A percentile compares a stretch with the other conserved stretches of the same genome.
Conservation (phyloP, 2,113 vertebrate species). For the Nettapus auritus region DNA sequence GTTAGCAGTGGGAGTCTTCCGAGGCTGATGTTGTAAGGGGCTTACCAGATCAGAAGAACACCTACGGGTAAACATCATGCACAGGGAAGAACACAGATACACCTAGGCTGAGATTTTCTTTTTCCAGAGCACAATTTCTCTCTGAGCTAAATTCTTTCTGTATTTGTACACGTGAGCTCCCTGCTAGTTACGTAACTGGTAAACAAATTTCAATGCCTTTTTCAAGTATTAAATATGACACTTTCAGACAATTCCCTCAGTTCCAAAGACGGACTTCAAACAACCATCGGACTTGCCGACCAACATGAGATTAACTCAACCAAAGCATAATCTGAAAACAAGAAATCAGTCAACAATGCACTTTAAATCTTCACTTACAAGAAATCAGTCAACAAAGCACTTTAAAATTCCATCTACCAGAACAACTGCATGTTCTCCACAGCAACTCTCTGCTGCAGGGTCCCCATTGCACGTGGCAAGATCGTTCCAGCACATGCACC, state of each 20-base stretch:
- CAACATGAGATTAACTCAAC: not conserved
- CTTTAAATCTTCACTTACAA: not conserved
- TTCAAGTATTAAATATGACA: not conserved
- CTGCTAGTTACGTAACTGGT: not conserved
- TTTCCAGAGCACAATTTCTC: not conserved
- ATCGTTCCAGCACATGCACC: rapidly evolving
- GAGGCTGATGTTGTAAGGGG: not conserved
- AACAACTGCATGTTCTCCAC: not conserved
- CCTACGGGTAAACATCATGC: not conserved
- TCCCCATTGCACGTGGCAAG: not conserved
- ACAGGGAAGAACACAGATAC: not conserved
- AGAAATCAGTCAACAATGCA: rapidly evolving
- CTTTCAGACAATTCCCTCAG: not conserved
- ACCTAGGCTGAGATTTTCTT: not conserved
- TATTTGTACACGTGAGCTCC: not conserved
- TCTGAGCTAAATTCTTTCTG: not conserved
- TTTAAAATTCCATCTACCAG: not conserved
- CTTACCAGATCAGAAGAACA: not conserved
- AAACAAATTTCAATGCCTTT: not conserved
- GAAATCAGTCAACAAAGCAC: rapidly evolving
- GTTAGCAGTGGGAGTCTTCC: not conserved
- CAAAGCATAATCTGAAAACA: not conserved
- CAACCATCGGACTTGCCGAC: not conserved
- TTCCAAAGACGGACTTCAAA: not conserved
- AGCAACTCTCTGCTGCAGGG: not conserved